Percentiles rank a stretch among this genome's conserved stretches.
phyloP scores from a whole-genome alignment of 2,888 invertebrate species.

The Tipula helvola region DNA sequence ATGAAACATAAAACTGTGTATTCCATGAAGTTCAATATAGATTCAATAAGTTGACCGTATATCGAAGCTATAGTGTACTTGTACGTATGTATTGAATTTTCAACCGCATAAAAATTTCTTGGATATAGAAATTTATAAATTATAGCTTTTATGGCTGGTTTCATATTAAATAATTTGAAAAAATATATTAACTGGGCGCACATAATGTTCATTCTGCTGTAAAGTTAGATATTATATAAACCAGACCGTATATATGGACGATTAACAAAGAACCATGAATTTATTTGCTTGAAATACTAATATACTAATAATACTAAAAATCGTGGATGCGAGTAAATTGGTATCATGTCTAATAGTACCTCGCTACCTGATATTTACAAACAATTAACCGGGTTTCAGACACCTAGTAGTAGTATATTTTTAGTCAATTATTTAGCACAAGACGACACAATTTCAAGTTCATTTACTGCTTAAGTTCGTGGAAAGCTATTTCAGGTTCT shows the following conservation, averaged over 20 bases:
- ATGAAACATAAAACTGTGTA: not conserved
- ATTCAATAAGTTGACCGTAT: not conserved
- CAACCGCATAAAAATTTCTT: not conserved
- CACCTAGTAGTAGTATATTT: too few relatives aligned
- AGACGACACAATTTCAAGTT: too few relatives aligned
- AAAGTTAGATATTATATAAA: not conserved
- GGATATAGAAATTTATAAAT: not conserved
- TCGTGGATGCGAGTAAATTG: too few relatives aligned
- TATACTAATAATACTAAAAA: too few relatives aligned
- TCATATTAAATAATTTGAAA: not conserved
- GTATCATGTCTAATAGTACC: too few relatives aligned
- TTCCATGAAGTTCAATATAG: not conserved
- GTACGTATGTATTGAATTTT: not conserved
- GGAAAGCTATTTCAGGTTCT: too few relatives aligned
- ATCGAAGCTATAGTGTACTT: not conserved
- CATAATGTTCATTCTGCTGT: not conserved
- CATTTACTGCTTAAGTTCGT: too few relatives aligned
- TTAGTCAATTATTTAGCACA: too few relatives aligned
- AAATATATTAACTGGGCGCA: not conserved
- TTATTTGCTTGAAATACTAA: not conserved
- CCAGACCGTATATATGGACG: too few relatives aligned
- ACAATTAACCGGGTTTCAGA: too few relatives aligned
- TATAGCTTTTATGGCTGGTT: not conserved
- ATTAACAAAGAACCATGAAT: too few relatives aligned
- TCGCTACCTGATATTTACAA: too few relatives aligned